phyloP scores from a whole-genome alignment of 1,140 invertebrate species.

The Drosophila repleta region DNA sequence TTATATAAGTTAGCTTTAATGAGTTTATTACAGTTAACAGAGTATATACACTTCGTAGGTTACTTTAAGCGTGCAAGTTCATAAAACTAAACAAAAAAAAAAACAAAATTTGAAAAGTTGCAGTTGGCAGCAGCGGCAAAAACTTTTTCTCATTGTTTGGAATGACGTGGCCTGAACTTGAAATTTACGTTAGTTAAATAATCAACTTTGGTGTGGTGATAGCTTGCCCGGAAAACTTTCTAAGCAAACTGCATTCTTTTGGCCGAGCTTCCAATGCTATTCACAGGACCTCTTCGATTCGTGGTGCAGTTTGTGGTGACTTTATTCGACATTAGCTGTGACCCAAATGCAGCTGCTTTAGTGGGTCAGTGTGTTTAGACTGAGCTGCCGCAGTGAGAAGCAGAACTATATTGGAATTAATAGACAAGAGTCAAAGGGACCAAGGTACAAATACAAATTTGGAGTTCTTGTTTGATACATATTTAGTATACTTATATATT shows the following conservation, averaged over 20 bases:
- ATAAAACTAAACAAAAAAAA: constrained; percentile 70
- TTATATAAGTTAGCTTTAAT: background rate
- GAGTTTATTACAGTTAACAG: background rate
- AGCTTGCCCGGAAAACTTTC: constrained; percentile 53
- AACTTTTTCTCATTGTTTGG: constrained; percentile 44
- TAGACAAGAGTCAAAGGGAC: background rate
- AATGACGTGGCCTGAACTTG: constrained; percentile 53
- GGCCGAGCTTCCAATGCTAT: background rate
- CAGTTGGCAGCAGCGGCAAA: constrained; percentile 47
- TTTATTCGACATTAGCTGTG: constrained; percentile 13
- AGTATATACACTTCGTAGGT: constrained; percentile 6
- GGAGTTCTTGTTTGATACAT: background rate
- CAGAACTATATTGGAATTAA: too few relatives aligned
- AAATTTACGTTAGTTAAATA: constrained; percentile 72
- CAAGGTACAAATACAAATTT: background rate
- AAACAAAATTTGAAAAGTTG: constrained; percentile 68
- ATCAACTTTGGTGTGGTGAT: constrained; percentile 44
- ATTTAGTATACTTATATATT: background rate
- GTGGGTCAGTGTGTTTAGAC: constrained; percentile 32
- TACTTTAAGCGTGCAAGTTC: constrained; percentile 69
- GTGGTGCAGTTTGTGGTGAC: constrained; percentile 15
- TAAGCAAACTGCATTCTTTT: constrained; percentile 41
- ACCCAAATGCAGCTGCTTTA: background rate
- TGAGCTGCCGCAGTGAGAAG: background rate
- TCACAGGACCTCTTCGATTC: background rate